phyloP scores from a whole-genome alignment of 2,113 vertebrate species.

The Macroglossus sobrinus region DNA sequence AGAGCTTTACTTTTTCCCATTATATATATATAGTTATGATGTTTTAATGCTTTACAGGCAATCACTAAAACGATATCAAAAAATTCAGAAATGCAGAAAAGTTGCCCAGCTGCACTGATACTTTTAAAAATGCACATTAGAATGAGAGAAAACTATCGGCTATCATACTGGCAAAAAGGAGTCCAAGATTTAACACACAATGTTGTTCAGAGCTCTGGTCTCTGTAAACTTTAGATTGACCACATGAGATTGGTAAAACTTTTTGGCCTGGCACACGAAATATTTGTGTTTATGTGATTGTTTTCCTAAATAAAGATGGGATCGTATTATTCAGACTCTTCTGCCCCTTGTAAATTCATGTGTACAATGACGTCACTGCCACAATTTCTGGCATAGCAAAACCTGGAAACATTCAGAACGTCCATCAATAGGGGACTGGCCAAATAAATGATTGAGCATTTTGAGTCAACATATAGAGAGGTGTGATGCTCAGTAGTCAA shows the following conservation, averaged over 20 bases:
- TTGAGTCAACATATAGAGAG: background rate
- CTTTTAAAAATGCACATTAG: background rate
- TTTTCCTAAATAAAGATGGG: background rate
- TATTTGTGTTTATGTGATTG: background rate
- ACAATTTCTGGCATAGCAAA: background rate
- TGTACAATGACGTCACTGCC: background rate
- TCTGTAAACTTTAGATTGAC: background rate
- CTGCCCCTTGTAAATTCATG: background rate
- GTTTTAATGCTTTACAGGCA: background rate
- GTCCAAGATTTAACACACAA: background rate
- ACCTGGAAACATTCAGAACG: background rate
- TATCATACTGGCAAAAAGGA: background rate
- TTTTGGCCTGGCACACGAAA: background rate
- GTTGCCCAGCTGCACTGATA: background rate
- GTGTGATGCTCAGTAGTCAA: background rate
- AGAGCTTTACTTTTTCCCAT: background rate
- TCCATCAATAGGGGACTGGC: background rate
- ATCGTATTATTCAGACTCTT: background rate
- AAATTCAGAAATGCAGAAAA: background rate
- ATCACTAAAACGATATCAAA: background rate
- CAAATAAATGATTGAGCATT: background rate
- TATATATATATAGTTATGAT: background rate
- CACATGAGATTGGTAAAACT: background rate
- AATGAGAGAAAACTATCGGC: background rate
- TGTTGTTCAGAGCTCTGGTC: background rate